These are phyloP conservation scores for Smutsia gigantea DNA, from an alignment of 2,797 vertebrate genomes.

Conservation along the genomic window DNA sequence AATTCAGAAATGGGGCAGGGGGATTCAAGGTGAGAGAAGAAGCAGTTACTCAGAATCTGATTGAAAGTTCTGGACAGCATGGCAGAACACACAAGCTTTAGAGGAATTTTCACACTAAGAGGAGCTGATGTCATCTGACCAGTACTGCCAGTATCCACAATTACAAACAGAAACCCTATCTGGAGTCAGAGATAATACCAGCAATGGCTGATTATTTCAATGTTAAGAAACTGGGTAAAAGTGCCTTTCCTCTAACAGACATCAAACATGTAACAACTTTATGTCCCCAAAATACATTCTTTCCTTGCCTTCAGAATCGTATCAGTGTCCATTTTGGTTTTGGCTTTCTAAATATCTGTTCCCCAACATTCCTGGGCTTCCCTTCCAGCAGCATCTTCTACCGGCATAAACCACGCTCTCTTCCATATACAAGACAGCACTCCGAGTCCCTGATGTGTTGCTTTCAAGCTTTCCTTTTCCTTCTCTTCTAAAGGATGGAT, in stretches of 20 bases:
- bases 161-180: not conserved
- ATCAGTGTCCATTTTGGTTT: not conserved
- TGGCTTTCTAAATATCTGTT: not conserved
- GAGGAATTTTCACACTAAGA: not conserved
- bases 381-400: not conserved
- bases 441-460: not conserved
- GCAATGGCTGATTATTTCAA: not conserved
- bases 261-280: not conserved
- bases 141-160: not conserved
- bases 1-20: not conserved
- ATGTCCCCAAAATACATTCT: not conserved
- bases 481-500: not conserved
- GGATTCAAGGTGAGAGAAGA: not conserved
- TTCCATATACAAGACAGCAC: not conserved
- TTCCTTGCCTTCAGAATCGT: not conserved
- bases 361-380: not conserved
- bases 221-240: not conserved
- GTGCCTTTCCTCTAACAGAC: not conserved
- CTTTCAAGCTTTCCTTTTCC: not conserved
- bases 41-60: not conserved
- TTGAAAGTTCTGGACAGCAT: not conserved
- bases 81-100: not conserved
- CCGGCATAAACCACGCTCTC: not conserved
- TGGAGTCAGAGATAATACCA: not conserved
- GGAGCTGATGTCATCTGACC: not conserved